Base-by-base conservation (phyloP, 2,113 vertebrate genomes). In the Loxodonta africana region DNA sequence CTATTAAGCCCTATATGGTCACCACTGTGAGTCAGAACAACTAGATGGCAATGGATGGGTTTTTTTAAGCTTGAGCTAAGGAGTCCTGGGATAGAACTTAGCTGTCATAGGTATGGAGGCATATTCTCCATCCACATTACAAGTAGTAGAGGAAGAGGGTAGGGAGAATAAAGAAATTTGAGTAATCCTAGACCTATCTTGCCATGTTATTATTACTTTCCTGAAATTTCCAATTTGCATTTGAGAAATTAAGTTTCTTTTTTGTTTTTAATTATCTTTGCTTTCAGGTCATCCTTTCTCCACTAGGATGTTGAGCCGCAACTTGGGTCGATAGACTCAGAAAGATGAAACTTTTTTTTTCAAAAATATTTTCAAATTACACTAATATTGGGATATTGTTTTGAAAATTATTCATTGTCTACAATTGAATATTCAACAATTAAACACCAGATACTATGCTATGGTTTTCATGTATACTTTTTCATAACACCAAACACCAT, bases 321-420 rank as follows among this genome's bases (percentile, higher is more conserved):
- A 41, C 12, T 83, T 37, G 8, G 48, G 20, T 60, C 44, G 84
- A 60, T 28, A 62, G 48, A 65, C 6, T 11, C 12, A 90, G 51
- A 62, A 92, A 92, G 48, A 25, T 4, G 11, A 67, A 87, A 73
- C 33, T 57, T 18, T 89, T 89, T 60, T 62, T 93, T 91, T 37
- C 21, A 82, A 69, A 62, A 62, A n/a, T 76, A 41, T 83, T 77
- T 89, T 80, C 12, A 5, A 82, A 57, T 91, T 88, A 48, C 23
- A 41, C 18, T 8, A 84, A 37, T 81, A 57, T 84, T 71, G 57
- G 8, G 53, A 57, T 51, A 18, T 57, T 20, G 82, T 57, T 85
- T 67, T 88, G 53, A 88, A 69, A 53, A 30, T 1, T 9, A n/a
- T 78, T 57, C 4, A 28, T 74, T 84, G 2, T 51, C 53, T 37